Evolutionary conservation across 2,888 invertebrate species (phyloP).

Genomic region (Andrena hattorfiana): DNA sequence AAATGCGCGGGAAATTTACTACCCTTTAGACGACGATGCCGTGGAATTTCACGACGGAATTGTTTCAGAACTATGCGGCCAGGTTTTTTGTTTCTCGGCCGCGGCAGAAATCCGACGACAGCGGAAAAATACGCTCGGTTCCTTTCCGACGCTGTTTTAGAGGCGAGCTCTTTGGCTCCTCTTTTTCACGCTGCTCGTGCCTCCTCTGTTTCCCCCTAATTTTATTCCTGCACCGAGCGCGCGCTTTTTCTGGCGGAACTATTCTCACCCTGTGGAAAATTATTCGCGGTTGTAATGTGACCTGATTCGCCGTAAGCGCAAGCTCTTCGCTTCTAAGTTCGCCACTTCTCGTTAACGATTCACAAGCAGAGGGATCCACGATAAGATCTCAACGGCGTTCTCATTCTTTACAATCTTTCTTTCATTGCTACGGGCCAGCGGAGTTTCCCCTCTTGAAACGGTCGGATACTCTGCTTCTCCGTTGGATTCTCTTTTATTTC

Average conservation of each 20-base stretch:
- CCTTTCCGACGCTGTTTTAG: conserved; percentile 47
- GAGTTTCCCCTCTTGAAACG: conserved; percentile 45
- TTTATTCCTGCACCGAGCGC: neutral
- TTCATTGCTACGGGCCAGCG: conserved; percentile 50
- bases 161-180: conserved; percentile 37
- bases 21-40: conserved; percentile 64
- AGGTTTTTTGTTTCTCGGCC: conserved; percentile 59
- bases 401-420: conserved; percentile 55
- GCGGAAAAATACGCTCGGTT: conserved; percentile 61
- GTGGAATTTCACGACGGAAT: conserved; percentile 71
- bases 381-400: conserved; percentile 58
- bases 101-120: conserved; percentile 62
- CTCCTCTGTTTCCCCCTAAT: neutral
- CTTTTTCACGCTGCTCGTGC: neutral
- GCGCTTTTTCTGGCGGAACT: neutral
- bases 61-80: conserved; percentile 76
- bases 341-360: conserved; percentile 49
- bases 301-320: neutral
- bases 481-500: conserved; percentile 49
- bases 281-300: neutral
- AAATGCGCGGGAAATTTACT: conserved; percentile 74
- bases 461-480: conserved; percentile 27
- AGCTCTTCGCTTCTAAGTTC: conserved; percentile 17
- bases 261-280: neutral
- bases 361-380: conserved; percentile 24